phyloP scores from a whole-genome alignment of 64 coral and sea anemone species.

The Orbicella faveolata region DNA sequence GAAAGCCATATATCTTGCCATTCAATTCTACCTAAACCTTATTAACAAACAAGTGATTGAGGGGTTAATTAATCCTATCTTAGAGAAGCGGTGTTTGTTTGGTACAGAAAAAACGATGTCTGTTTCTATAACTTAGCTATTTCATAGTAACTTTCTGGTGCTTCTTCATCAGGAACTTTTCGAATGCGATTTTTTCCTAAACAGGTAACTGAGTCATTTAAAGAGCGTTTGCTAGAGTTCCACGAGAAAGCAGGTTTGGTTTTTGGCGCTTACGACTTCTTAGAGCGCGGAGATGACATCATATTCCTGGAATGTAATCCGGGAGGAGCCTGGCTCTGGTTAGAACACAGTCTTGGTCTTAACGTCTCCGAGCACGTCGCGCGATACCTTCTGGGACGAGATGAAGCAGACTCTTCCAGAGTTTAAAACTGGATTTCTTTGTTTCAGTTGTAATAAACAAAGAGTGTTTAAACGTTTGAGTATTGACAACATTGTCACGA shows the following conservation, averaged over 20 bases:
- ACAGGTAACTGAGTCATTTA: constrained; percentile 3
- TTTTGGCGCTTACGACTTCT: constrained; percentile 45
- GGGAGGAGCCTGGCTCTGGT: constrained; percentile 47
- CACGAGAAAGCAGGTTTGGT: constrained; percentile 41
- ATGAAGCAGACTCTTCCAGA: not conserved
- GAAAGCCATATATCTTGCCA: too few relatives aligned
- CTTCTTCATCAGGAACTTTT: too few relatives aligned
- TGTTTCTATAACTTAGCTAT: not conserved
- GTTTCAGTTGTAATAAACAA: not conserved
- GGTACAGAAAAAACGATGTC: too few relatives aligned
- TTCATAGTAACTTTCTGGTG: too few relatives aligned
- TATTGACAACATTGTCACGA: too few relatives aligned
- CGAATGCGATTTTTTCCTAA: not conserved
- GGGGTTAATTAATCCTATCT: too few relatives aligned
- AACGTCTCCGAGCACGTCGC: constrained; percentile 21
- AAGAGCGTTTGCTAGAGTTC: constrained; percentile 19
- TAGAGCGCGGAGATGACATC: constrained; percentile 19
- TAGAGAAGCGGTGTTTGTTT: too few relatives aligned
- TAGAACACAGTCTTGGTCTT: constrained; percentile 12
- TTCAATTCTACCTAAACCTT: too few relatives aligned
- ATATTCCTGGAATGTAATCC: constrained; percentile 61
- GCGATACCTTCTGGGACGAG: constrained; percentile 3
- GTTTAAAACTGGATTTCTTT: not conserved
- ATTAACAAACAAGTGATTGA: too few relatives aligned
- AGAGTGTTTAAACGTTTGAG: too few relatives aligned